Conservation (phyloP, 1,140 invertebrate genomes). For the Copidosoma floridanum region DNA sequence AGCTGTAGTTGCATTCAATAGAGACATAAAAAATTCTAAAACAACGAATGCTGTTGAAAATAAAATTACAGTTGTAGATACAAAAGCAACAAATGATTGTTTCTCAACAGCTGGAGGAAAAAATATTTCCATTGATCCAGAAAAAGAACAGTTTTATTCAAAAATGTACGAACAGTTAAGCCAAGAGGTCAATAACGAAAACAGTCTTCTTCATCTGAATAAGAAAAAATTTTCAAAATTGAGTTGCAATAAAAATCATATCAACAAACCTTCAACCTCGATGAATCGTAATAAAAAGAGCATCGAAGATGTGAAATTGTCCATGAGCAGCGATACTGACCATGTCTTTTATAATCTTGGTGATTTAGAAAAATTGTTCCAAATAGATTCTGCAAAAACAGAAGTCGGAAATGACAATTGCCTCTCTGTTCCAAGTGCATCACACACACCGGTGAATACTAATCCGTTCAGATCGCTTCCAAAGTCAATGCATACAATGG, state of each 20-base stretch:
- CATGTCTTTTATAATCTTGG: not conserved
- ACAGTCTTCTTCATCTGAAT: not conserved
- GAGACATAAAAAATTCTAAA: not conserved
- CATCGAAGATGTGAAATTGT: not conserved
- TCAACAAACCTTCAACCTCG: not conserved
- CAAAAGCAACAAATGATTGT: conserved; percentile 3
- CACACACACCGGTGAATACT: too few species aligned
- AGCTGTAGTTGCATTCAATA: not conserved
- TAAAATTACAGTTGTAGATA: not conserved
- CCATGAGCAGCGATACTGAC: not conserved
- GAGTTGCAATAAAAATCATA: not conserved
- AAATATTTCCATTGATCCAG: not conserved
- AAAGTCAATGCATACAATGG: too few species aligned
- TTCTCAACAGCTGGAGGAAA: conserved; percentile 33
- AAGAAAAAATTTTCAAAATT: not conserved
- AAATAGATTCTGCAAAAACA: not conserved
- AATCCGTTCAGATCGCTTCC: too few species aligned
- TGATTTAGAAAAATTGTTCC: not conserved
- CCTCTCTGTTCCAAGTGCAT: not conserved
- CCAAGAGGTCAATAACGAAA: not conserved
- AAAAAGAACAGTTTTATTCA: conserved; percentile 1
- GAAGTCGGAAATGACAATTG: not conserved
- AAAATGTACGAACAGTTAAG: not conserved
- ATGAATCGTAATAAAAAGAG: not conserved
- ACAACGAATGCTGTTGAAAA: not conserved